Conservation (phyloP, 2,888 invertebrate genomes). For the Herminia tarsipennalis region DNA sequence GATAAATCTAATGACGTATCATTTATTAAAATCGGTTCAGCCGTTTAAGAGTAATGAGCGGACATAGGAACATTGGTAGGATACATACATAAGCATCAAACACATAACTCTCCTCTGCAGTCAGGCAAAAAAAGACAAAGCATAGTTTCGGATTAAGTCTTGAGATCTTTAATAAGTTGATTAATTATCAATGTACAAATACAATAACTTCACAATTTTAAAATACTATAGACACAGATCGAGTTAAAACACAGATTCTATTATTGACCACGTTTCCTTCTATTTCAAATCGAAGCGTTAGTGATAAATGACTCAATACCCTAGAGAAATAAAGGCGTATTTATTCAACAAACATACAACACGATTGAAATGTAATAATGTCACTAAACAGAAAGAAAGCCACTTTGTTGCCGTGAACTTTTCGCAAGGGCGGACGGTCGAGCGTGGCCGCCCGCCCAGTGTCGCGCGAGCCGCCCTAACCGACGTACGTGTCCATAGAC, state of each 20-base stretch:
- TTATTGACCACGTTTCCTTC: slow-evolving; percentile 7
- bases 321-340: slow-evolving; percentile 53
- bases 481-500: slow-evolving; percentile 58
- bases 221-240: too few relatives aligned
- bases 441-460: slow-evolving; percentile 74
- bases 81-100: too few relatives aligned
- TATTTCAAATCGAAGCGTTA: slow-evolving; percentile 16
- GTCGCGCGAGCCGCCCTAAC: slow-evolving; percentile 70
- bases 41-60: too few relatives aligned
- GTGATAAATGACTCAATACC: slow-evolving; percentile 40
- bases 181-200: too few relatives aligned
- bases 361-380: slow-evolving; percentile 67
- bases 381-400: slow-evolving; percentile 66
- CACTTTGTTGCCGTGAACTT: slow-evolving; percentile 78
- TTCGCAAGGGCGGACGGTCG: slow-evolving; percentile 68
- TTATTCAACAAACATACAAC: slow-evolving; percentile 57
- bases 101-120: too few relatives aligned
- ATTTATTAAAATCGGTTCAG: too few relatives aligned
- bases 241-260: too few relatives aligned
- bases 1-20: too few relatives aligned
- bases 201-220: too few relatives aligned
- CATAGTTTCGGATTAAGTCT: too few relatives aligned
- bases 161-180: slow-evolving; percentile 14
- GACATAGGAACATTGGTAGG: too few relatives aligned
- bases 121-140: too few relatives aligned